Evolutionary conservation across 2,113 vertebrate species (phyloP), one percentile per base, ranked within the genome.

Genomic region (Pagrus major): DNA sequence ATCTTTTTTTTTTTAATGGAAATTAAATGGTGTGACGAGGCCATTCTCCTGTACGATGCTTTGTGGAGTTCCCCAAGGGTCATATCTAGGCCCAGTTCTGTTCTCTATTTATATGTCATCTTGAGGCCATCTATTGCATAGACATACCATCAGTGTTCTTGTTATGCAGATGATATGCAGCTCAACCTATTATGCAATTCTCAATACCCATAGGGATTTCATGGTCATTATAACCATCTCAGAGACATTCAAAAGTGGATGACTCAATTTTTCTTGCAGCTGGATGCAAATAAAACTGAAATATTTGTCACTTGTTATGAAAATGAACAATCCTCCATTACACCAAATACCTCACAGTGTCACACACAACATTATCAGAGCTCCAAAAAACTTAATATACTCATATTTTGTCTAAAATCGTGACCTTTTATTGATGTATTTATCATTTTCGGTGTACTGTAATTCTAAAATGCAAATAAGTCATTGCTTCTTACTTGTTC

Each of bases 121-220:
- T 79, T 56, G 27, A 78, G 42, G 37, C 35, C 15, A 52, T 61
- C 16, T 29, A 44, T 49, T 49, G 37, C 33, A 61, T 37, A 64
- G 39, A 44, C 11, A 65, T 51, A 44, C 18, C 52, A 59, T 52
- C 60, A 63, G 9, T 83, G 42, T 65, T 77, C 83, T 71, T 67
- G 61, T 78, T 78, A 80, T 87, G 81, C 33, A 79, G 81, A 80
- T 81, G 44, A 69, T 55, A 70, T 78, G 29, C 71, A 78, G 41
- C 72, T 71, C 25, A 25, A 60, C 15, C 61, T 77, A 77, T 86
- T 86, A 70, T 84, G 54, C 71, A 77, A 75, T 66, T 60, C 49
- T 71, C 51, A 52, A 73, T 68, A 37, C 49, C 69, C 64, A 80
- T 33, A 63, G 81, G 78, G 75, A 68, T 60, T 71, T 72, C 27